Conservation (phyloP, 2,888 invertebrate species). For the Metopia argyrocephala region DNA sequence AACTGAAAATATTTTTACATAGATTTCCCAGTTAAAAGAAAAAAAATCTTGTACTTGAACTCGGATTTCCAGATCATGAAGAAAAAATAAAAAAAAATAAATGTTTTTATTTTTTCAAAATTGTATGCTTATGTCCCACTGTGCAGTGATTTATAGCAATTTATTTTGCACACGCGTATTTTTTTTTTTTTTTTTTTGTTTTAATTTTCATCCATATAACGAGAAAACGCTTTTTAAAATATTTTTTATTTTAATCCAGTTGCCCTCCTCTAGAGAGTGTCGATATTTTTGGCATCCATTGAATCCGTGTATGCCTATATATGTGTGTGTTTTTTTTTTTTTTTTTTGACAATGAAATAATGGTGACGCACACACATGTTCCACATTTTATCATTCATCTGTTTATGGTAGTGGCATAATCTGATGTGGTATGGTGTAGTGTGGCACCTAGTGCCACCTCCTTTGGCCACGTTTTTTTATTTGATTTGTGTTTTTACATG, state of each 20-base stretch:
- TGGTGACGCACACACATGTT: slow-evolving; percentile 52
- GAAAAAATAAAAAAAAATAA: background rate
- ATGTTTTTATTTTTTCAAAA: background rate
- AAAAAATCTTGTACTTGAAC: background rate
- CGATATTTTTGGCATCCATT: background rate
- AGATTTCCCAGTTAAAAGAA: too few species aligned
- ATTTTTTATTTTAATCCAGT: background rate
- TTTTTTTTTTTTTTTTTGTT: background rate
- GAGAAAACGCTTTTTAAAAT: slow-evolving; percentile 8
- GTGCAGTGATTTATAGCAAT: background rate
- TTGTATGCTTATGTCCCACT: slow-evolving; percentile 8
- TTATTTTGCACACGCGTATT: background rate
- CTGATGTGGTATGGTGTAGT: slow-evolving; percentile 2
- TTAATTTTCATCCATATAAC: background rate
- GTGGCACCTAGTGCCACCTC: background rate
- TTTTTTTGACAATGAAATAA: slow-evolving; percentile 56
- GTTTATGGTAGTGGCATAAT: slow-evolving; percentile 22
- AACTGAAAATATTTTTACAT: too few species aligned
- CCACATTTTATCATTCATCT: slow-evolving; percentile 59
- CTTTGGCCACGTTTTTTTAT: background rate
- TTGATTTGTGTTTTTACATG: background rate
- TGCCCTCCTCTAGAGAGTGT: slow-evolving; percentile 4
- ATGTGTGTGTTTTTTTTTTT: slow-evolving; percentile 10
- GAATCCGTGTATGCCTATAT: background rate
- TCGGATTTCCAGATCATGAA: background rate